Conservation (phyloP, 1,140 invertebrate genomes). For the Drosophila willistoni region DNA sequence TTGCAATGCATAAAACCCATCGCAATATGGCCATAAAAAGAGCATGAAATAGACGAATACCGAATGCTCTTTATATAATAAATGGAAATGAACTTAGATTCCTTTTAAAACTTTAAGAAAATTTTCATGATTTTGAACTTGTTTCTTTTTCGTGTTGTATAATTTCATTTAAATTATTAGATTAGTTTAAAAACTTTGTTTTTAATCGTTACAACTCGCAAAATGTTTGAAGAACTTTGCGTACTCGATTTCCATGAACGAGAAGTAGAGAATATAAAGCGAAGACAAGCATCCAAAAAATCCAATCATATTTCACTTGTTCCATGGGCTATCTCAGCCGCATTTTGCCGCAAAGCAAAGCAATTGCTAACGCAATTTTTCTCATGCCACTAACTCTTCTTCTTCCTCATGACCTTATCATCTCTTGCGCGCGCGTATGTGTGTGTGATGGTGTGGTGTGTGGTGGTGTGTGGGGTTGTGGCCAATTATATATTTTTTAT, state of each 20-base stretch:
- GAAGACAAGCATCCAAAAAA: constrained; percentile 42
- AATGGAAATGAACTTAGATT: no score
- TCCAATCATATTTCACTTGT: constrained; percentile 59
- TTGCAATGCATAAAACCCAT: constrained; percentile 35
- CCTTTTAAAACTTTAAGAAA: no score
- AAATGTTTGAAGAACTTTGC: neutral
- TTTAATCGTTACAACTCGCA: neutral
- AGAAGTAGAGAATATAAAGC: neutral
- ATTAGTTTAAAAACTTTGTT: neutral
- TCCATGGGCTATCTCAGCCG: constrained; percentile 36
- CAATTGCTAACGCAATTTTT: neutral
- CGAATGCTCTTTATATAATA: neutral
- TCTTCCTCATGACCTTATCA: neutral
- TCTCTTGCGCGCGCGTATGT: neutral
- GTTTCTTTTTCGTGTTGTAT: no score
- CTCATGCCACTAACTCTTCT: constrained; percentile 1
- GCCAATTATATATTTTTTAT: constrained; percentile 74
- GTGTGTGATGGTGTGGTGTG: constrained; percentile 36
- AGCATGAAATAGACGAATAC: neutral
- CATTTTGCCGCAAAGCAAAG: neutral
- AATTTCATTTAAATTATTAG: no score
- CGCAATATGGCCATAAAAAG: constrained; percentile 8
- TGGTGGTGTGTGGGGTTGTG: constrained; percentile 37
- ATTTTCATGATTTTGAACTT: no score
- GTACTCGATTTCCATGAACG: neutral